Conservation (phyloP, 2,113 vertebrate species). For the Leucoraja erinaceus region DNA sequence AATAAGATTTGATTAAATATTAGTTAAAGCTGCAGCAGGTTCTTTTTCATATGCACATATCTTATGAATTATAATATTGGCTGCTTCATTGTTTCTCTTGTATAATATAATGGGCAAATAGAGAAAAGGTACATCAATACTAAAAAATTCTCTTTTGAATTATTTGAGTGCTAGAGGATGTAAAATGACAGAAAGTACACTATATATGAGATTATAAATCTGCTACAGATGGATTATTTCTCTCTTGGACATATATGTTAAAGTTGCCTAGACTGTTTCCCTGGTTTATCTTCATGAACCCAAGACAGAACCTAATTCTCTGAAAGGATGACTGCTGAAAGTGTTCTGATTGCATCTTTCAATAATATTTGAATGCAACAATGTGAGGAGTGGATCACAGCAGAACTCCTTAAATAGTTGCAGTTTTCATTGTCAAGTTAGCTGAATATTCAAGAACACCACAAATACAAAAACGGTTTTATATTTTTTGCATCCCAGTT, state of each 20-base stretch:
- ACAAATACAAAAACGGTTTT: background rate
- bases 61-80: background rate
- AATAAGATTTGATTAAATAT: background rate
- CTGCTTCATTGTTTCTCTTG: background rate
- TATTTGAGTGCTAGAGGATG: background rate
- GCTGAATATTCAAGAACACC: background rate
- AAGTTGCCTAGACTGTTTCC: background rate
- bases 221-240: background rate
- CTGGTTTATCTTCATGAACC: background rate
- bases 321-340: background rate
- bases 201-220: background rate
- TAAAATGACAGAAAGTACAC: background rate
- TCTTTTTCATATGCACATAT: background rate
- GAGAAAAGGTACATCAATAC: background rate
- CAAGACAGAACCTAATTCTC: background rate
- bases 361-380: background rate
- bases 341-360: background rate
- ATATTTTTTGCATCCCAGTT: background rate
- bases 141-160: background rate
- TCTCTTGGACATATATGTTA: background rate
- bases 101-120: background rate
- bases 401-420: background rate
- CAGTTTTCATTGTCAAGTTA: background rate
- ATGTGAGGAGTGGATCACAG: background rate
- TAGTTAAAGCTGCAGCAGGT: background rate